A percentile compares a stretch with the other conserved stretches of the same genome.
Evolutionary conservation across 2,797 vertebrate species (phyloP).

Genomic region (Pangasius mekongensis): DNA sequence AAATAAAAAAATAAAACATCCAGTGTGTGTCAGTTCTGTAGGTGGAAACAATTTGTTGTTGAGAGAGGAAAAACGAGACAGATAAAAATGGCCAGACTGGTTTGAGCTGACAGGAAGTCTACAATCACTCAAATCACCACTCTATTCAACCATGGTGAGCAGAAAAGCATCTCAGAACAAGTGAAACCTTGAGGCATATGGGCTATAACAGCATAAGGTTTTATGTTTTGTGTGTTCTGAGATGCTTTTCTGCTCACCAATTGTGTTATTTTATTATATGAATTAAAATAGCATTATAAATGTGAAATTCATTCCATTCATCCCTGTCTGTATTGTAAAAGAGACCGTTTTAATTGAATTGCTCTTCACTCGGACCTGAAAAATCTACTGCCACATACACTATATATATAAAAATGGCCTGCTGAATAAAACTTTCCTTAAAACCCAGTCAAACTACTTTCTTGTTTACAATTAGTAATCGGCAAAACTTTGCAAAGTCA

Average conservation of each 20-base stretch:
- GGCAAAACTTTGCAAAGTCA: conserved; percentile 12
- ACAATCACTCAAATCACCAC: neutral
- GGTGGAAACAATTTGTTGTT: neutral
- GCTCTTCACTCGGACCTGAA: neutral
- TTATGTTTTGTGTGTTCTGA: neutral
- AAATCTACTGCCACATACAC: neutral
- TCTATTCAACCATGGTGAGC: neutral
- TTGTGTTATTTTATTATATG: neutral
- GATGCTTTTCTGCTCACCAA: neutral
- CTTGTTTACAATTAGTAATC: neutral
- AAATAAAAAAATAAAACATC: neutral
- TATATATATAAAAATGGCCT: neutral
- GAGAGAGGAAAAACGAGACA: neutral
- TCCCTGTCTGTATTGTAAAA: neutral
- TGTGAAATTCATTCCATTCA: neutral
- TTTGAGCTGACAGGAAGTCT: neutral
- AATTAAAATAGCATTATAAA: neutral
- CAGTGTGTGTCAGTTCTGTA: neutral
- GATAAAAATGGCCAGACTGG: neutral
- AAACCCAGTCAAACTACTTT: neutral
- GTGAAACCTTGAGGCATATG: neutral
- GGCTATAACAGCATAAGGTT: neutral
- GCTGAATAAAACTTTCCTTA: neutral
- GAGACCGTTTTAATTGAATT: neutral
- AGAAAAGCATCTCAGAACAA: neutral